phyloP scores from a whole-genome alignment of 2,888 invertebrate species.

The Macrophya annulata region DNA sequence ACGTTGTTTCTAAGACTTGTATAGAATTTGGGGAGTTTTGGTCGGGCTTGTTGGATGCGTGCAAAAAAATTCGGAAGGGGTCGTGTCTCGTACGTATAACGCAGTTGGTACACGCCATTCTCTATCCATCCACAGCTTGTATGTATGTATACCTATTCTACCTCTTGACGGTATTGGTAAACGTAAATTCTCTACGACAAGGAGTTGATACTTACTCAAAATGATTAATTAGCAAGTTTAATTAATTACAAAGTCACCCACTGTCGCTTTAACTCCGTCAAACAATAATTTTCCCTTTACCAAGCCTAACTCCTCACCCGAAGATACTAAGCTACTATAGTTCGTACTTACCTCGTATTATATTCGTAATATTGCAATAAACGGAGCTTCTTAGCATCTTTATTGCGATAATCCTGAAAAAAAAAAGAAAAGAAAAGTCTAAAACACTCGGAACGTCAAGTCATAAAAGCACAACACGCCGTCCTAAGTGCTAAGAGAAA shows the following conservation, averaged over 20 bases:
- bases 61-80: constrained; percentile 35
- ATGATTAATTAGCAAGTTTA: constrained; percentile 52
- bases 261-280: constrained; percentile 28
- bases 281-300: constrained; percentile 34
- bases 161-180: constrained; percentile 25
- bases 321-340: background rate
- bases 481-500: constrained; percentile 12
- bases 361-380: background rate
- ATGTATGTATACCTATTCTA: no score
- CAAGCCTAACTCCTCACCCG: background rate
- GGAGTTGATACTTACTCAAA: constrained; percentile 21
- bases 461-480: constrained; percentile 15
- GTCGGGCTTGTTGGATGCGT: background rate
- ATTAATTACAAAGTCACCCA: constrained; percentile 51
- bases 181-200: constrained; percentile 43
- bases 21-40: constrained; percentile 23
- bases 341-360: background rate
- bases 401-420: background rate
- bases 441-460: constrained; percentile 15
- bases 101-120: constrained; percentile 2
- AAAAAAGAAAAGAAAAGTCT: background rate
- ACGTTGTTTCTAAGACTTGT: constrained; percentile 28
- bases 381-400: constrained; percentile 30
- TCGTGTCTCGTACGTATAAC: constrained; percentile 33
- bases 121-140: background rate